These are phyloP conservation scores for Apostichopus californicus DNA, from an alignment of 35 echinoderm and acorn worm species.

Conservation along the genomic window DNA sequence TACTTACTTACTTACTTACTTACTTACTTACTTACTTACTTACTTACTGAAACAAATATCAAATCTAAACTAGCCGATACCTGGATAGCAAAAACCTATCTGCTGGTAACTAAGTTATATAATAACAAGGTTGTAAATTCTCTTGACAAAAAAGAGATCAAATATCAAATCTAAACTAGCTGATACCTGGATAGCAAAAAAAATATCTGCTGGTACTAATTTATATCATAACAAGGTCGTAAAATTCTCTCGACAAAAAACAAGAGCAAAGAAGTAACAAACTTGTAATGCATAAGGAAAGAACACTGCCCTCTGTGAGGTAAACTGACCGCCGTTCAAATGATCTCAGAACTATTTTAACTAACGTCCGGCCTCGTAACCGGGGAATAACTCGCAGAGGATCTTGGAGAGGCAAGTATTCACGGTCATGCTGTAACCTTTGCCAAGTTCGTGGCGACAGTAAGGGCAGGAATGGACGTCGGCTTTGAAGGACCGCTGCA, in stretches of 20 bases:
- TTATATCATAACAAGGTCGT: too few relatives aligned
- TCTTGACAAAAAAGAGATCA: too few relatives aligned
- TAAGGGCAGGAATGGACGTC: constrained; percentile 78
- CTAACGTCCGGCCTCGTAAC: constrained; percentile 91
- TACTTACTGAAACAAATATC: too few relatives aligned
- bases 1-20: too few relatives aligned
- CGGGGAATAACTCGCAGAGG: constrained; percentile 82
- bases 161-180: not conserved
- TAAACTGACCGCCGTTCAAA: not conserved
- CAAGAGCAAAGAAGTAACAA: not conserved
- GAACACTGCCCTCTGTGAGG: not conserved
- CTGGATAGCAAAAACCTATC: too few relatives aligned
- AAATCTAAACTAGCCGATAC: not conserved
- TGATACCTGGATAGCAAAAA: not conserved
- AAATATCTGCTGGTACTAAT: too few relatives aligned
- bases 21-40: too few relatives aligned
- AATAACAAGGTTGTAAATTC: too few relatives aligned
- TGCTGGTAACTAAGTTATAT: too few relatives aligned
- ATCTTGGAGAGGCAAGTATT: constrained; percentile 68
- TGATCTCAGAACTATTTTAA: not conserved
- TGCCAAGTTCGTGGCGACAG: constrained; percentile 94
- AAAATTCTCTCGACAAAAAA: too few relatives aligned
- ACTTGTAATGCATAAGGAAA: not conserved
- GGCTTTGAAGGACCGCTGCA: constrained; percentile 95
- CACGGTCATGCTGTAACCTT: constrained; percentile 78